These are phyloP conservation scores for Halcyon smyrnensis DNA, from an alignment of 2,797 vertebrate genomes.

Conservation along the genomic window DNA sequence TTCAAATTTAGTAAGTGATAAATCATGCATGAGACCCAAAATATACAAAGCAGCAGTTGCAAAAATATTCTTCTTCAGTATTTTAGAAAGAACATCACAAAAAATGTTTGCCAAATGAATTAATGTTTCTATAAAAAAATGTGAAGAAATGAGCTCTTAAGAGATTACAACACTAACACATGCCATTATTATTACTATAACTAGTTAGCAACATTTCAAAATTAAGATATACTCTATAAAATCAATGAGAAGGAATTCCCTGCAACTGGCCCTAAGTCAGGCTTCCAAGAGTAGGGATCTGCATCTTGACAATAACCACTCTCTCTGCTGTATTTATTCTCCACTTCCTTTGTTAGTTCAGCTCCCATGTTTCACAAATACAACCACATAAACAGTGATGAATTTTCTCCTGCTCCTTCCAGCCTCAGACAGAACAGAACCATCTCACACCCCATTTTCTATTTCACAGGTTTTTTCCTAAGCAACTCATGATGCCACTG, in stretches of 20 bases:
- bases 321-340: slow-evolving; percentile 28
- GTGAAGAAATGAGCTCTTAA: slow-evolving; percentile 34
- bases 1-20: slow-evolving; percentile 78
- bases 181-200: slow-evolving; percentile 53
- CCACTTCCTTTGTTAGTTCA: neutral
- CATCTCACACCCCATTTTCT: neutral
- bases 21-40: slow-evolving; percentile 77
- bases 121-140: slow-evolving; percentile 68
- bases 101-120: slow-evolving; percentile 60
- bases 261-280: neutral
- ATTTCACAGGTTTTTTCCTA: neutral
- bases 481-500: neutral
- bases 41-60: slow-evolving; percentile 67
- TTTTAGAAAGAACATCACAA: slow-evolving; percentile 67
- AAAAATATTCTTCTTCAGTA: slow-evolving; percentile 64
- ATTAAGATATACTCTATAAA: slow-evolving; percentile 3
- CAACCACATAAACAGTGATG: slow-evolving; percentile 3
- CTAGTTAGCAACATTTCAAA: slow-evolving; percentile 31
- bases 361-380: slow-evolving; percentile 16
- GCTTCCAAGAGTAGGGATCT: neutral
- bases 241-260: slow-evolving; percentile 17
- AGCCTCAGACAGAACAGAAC: neutral
- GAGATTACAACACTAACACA: slow-evolving; percentile 34
- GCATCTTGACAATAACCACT: neutral
- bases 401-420: slow-evolving; percentile 17